These are phyloP conservation scores for Collichthys lucidus DNA, from an alignment of 2,113 vertebrate genomes.

Conservation along the genomic window DNA sequence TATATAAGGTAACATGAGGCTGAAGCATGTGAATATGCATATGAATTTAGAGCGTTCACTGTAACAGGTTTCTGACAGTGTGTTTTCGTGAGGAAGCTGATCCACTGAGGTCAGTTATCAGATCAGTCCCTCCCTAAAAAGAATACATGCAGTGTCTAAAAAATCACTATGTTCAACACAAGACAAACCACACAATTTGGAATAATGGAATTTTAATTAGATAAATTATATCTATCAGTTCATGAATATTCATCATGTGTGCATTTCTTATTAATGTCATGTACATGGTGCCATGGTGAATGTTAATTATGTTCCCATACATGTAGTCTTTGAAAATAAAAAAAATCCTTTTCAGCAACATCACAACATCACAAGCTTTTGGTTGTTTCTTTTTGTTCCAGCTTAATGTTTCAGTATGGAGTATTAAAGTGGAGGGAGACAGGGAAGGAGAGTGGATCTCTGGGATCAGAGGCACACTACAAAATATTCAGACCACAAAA, in stretches of 20 bases:
- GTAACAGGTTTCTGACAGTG: no score
- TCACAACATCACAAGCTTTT: constrained; percentile 61
- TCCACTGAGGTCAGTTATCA: neutral
- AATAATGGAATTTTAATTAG: constrained; percentile 64
- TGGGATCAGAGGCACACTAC: constrained; percentile 40
- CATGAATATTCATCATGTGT: constrained; percentile 22
- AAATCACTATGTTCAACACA: constrained; percentile 2
- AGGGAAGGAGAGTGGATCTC: constrained; percentile 11
- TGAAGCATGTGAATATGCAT: no score
- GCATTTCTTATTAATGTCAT: neutral
- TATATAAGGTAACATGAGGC: no score
- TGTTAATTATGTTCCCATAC: constrained; percentile 12
- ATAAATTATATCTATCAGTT: constrained; percentile 36
- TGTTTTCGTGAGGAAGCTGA: neutral
- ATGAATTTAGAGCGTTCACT: no score
- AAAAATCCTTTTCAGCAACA: constrained; percentile 41
- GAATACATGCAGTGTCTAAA: neutral
- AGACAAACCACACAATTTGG: constrained; percentile 27
- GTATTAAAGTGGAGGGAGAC: constrained; percentile 21
- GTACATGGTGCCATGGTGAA: neutral
- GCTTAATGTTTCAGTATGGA: constrained; percentile 30
- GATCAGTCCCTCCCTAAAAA: neutral
- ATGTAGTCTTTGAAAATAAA: neutral
- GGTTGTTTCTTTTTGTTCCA: constrained; percentile 81
- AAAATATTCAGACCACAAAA: constrained; percentile 27